Percentiles rank a stretch among this genome's conserved stretches.
Conservation (phyloP, 1,140 invertebrate genomes). For the Heliconius himera region DNA sequence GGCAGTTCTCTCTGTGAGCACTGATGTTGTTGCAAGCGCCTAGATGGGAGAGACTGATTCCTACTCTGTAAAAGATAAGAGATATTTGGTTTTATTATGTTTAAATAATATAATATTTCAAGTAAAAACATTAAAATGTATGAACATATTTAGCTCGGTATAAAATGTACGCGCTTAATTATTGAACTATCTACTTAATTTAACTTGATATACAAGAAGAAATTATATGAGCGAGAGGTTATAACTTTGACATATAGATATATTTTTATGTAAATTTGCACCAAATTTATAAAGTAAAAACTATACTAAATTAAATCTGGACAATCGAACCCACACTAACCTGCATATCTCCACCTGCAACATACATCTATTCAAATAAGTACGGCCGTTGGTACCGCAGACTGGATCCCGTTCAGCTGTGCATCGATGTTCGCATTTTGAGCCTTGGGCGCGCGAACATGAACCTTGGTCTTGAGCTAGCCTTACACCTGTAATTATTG, state of each 20-base stretch:
- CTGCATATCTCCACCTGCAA: slow-evolving; percentile 92
- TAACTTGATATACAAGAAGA: too few relatives aligned
- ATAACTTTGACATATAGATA: too few relatives aligned
- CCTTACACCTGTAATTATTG: slow-evolving; percentile 79
- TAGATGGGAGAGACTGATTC: slow-evolving; percentile 87
- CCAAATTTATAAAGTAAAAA: too few relatives aligned
- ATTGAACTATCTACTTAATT: too few relatives aligned
- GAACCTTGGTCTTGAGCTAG: slow-evolving; percentile 83
- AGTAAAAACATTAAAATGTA: too few relatives aligned
- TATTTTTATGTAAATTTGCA: too few relatives aligned
- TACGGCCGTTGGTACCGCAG: slow-evolving; percentile 94
- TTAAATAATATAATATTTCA: too few relatives aligned
- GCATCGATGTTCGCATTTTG: slow-evolving; percentile 91
- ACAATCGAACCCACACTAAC: neutral
- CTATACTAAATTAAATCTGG: neutral
- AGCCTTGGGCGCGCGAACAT: slow-evolving; percentile 85
- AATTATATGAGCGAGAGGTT: too few relatives aligned
- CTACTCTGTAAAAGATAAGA: slow-evolving; percentile 72
- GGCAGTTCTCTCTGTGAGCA: slow-evolving; percentile 93
- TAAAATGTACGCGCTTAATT: too few relatives aligned
- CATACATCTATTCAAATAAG: slow-evolving; percentile 95
- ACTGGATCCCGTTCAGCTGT: slow-evolving; percentile 92
- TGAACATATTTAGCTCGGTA: too few relatives aligned
- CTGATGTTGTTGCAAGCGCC: slow-evolving; percentile 94
- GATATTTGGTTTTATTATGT: too few relatives aligned